These are phyloP conservation scores for Selenia dentaria DNA, from an alignment of 2,888 invertebrate genomes.

Conservation along the genomic window DNA sequence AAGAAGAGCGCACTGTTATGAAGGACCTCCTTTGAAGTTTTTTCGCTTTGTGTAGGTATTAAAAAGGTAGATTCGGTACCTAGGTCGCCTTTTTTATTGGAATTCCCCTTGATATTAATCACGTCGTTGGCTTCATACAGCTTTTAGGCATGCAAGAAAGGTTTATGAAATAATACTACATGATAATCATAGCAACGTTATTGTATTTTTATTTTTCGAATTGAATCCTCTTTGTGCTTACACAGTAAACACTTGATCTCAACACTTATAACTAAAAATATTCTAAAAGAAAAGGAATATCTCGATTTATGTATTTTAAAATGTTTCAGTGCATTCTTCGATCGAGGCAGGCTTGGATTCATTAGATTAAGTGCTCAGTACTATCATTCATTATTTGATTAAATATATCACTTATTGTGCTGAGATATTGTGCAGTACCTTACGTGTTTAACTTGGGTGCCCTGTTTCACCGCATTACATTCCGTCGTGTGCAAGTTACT, in stretches of 20 bases:
- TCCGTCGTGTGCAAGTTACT: conserved; percentile 74
- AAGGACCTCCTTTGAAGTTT: too few relatives aligned
- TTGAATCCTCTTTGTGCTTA: conserved; percentile 88
- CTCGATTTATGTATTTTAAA: conserved; percentile 64
- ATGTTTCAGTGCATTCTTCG: conserved; percentile 76
- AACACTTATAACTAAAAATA: conserved; percentile 89
- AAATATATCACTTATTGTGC: conserved; percentile 69
- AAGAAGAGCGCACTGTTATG: too few relatives aligned
- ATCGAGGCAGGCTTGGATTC: conserved; percentile 70
- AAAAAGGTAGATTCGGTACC: too few relatives aligned
- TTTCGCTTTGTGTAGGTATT: too few relatives aligned
- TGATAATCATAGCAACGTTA: conserved; percentile 87
- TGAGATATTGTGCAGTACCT: conserved; percentile 78
- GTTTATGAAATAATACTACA: conserved; percentile 60
- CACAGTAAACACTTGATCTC: conserved; percentile 89
- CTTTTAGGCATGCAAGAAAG: too few relatives aligned
- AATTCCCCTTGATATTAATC: too few relatives aligned
- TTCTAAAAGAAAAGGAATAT: conserved; percentile 83
- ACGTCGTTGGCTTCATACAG: too few relatives aligned
- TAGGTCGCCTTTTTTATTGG: too few relatives aligned
- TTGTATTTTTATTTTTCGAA: conserved; percentile 86
- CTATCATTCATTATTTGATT: conserved; percentile 63
- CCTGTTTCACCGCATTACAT: conserved; percentile 68
- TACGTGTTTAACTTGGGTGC: conserved; percentile 70
- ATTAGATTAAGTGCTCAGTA: conserved; percentile 69